Conservation (phyloP, 2,113 vertebrate species). For the Callionymus lyra region DNA sequence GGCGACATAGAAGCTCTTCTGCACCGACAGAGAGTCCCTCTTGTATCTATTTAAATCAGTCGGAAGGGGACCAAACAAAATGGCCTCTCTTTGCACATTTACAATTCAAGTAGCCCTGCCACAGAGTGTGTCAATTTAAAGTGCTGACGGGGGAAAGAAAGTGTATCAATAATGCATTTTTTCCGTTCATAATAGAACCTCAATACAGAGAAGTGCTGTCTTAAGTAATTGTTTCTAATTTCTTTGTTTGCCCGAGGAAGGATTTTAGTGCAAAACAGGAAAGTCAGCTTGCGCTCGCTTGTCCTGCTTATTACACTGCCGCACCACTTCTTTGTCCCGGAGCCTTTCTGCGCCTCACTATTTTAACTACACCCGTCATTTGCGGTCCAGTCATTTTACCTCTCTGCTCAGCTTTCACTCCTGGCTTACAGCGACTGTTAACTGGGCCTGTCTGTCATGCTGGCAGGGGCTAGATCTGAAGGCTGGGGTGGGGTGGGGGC, state of each 20-base stretch:
- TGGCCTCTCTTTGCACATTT: conserved; percentile 41
- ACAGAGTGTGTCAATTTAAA: conserved; percentile 32
- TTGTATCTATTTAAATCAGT: conserved; percentile 50
- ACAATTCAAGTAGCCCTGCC: conserved; percentile 43
- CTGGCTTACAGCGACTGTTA: conserved; percentile 61
- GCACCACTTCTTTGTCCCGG: conserved; percentile 55
- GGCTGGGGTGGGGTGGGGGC: conserved; percentile 31
- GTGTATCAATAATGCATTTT: conserved; percentile 32
- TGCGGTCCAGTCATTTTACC: conserved; percentile 68
- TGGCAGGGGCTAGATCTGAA: conserved; percentile 38
- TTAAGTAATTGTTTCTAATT: conserved; percentile 44
- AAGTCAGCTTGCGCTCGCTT: conserved; percentile 59
- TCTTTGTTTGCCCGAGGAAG: conserved; percentile 56
- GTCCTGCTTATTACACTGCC: conserved; percentile 56
- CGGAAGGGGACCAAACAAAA: conserved; percentile 51
- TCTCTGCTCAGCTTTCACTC: conserved; percentile 52
- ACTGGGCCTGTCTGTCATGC: conserved; percentile 67
- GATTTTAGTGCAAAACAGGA: conserved; percentile 53
- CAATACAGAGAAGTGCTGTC: conserved; percentile 42
- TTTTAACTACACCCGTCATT: conserved; percentile 76
- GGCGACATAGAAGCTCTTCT: conserved; percentile 56
- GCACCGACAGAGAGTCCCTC: conserved; percentile 46
- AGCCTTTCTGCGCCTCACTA: conserved; percentile 63
- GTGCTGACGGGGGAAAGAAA: conserved; percentile 12
- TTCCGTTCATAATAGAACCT: conserved; percentile 5